Percentiles rank a stretch among this genome's conserved stretches.
Evolutionary conservation across 2,888 invertebrate genomes (phyloP).

Genomic region (Andrena praecox): DNA sequence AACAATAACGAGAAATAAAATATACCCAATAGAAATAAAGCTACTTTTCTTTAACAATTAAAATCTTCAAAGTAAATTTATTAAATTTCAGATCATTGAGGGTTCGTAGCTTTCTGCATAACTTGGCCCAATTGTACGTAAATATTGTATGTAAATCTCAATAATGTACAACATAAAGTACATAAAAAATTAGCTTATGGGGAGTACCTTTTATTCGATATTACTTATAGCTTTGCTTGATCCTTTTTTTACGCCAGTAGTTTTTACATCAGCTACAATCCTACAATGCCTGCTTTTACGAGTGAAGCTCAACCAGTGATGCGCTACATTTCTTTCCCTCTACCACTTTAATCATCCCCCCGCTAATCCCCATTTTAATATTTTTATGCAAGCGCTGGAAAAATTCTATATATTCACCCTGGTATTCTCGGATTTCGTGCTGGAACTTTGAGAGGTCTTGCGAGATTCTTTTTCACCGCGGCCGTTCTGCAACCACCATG

Average conservation of each 20-base stretch:
- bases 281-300: not conserved
- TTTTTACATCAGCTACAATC: not conserved
- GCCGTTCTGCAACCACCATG: not conserved
- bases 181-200: no score
- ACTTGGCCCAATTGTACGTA: no score
- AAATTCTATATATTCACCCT: not conserved
- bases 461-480: not conserved
- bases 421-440: constrained; percentile 7
- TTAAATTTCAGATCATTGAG: no score
- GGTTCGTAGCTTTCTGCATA: no score
- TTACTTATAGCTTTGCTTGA: not conserved
- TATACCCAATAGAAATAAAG: no score
- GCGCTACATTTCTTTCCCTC: not conserved
- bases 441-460: not conserved
- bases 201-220: no score
- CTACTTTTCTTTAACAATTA: no score
- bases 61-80: no score
- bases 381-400: constrained; percentile 3
- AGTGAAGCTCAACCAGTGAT: not conserved
- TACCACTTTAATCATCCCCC: not conserved
- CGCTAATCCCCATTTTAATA: not conserved
- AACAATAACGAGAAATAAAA: no score
- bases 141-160: no score
- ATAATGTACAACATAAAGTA: no score
- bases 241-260: not conserved